Base-by-base conservation (phyloP, 2,888 invertebrate species). In the Drosophila meridionalis region DNA sequence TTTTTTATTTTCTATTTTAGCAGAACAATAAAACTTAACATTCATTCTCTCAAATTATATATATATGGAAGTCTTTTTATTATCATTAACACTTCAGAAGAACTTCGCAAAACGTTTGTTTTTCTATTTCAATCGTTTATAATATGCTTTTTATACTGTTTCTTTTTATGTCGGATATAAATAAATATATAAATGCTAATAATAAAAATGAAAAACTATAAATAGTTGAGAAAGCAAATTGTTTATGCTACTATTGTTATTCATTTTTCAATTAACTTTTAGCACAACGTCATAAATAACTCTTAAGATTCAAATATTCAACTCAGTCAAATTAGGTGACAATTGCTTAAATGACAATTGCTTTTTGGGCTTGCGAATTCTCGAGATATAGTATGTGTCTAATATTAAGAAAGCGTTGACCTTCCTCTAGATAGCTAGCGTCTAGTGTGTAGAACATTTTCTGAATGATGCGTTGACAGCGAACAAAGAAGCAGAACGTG, bases 361-460 rank as follows among this genome's bases (percentile, higher is more conserved):
- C 12, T 42, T 57, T 43, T 43, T 40, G 32, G 14, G 28, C 43
- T 8, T 28, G 38, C 11, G n/a, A 30, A 20, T 52, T 48, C 43
- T 48, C 36, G 30, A 12, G 12, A 63, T 45, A 57, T 20, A 1
- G 20, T 64, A 30, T 68, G 1, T 32, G 32, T 30, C 20, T 32
- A 52, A 65, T 59, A 61, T 69, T 48, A 52, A 45, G 67, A 53
- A 79, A 47, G n/a, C 70, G 62, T 71, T 79, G 70, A 79, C 80
- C 80, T 79, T 77, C 79, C 75, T 61, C 60, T 64, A 74, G 11
- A 67, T 75, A 58, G 48, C 60, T 55, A 50, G 12, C 26, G 34
- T 28, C 28, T 60, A 20, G 28, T 47, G 11, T 66, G 20, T 26
- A 6, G 38, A 34, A 34, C 47, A 28, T 61, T 45, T 36, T 43